Evolutionary conservation across 2,797 vertebrate genomes (phyloP).

Genomic region (Clamator glandarius): DNA sequence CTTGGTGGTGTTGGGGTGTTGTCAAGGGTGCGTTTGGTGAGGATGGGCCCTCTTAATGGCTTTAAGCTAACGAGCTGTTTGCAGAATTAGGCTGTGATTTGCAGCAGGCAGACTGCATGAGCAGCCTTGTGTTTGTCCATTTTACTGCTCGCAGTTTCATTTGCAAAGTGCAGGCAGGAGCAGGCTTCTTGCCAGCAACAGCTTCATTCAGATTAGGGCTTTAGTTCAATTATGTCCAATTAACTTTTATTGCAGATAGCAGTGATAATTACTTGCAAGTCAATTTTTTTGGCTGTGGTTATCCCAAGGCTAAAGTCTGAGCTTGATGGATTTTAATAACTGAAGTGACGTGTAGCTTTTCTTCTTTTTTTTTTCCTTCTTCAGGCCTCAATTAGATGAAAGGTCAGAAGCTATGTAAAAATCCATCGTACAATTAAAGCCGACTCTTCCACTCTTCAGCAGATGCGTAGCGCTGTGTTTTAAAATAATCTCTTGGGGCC

Average conservation of each 20-base stretch:
- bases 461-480: conserved; percentile 58
- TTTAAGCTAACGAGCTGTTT: conserved; percentile 57
- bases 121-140: conserved; percentile 71
- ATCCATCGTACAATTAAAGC: conserved; percentile 69
- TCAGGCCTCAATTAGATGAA: conserved; percentile 70
- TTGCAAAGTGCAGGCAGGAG: conserved; percentile 71
- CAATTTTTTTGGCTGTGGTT: conserved; percentile 77
- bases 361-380: conserved; percentile 51
- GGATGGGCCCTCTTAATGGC: conserved; percentile 40
- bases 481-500: conserved; percentile 66
- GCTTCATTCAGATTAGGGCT: conserved; percentile 76
- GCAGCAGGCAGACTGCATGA: conserved; percentile 48
- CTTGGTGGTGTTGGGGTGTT: neutral
- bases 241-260: conserved; percentile 83
- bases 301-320: conserved; percentile 75
- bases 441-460: conserved; percentile 57
- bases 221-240: conserved; percentile 83
- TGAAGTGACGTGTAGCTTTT: conserved; percentile 60
- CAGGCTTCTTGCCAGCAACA: conserved; percentile 74
- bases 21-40: conserved; percentile 49
- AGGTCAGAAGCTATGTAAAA: conserved; percentile 74
- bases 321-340: conserved; percentile 79
- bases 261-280: conserved; percentile 80
- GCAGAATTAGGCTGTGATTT: conserved; percentile 59
- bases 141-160: conserved; percentile 70